A percentile compares a stretch with the other conserved stretches of the same genome.
phyloP scores from a whole-genome alignment of 2,113 vertebrate species.

The Hemibagrus wyckioides region DNA sequence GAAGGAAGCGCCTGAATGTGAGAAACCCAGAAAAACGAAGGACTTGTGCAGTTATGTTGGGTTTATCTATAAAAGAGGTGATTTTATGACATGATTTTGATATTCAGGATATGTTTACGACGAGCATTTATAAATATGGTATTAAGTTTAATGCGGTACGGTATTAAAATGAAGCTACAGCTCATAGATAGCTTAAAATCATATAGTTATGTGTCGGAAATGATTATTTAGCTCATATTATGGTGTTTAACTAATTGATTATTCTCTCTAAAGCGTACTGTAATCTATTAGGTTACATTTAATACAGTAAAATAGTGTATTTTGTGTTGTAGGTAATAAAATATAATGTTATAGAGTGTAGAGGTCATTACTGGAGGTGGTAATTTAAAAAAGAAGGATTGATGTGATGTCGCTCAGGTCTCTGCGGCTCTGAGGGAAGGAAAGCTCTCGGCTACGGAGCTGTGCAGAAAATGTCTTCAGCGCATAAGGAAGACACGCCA shows the following conservation, averaged over 20 bases:
- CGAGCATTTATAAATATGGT: neutral
- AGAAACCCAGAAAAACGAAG: constrained; percentile 42
- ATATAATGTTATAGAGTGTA: too few relatives aligned
- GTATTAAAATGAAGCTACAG: too few relatives aligned
- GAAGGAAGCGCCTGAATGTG: neutral
- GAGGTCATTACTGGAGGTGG: neutral
- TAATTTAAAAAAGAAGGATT: neutral
- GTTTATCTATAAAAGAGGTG: constrained; percentile 82
- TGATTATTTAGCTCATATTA: neutral
- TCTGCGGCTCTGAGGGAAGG: constrained; percentile 83
- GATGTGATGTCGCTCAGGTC: constrained; percentile 68
- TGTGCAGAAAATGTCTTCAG: constrained; percentile 86
- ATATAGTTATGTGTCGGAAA: neutral
- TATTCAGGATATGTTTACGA: neutral
- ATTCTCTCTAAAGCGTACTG: neutral
- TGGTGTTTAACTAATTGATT: neutral
- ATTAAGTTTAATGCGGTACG: neutral
- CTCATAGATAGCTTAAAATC: neutral
- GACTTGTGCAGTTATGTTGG: constrained; percentile 71
- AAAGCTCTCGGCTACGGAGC: constrained; percentile 80
- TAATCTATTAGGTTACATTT: too few relatives aligned
- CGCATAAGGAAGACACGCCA: constrained; percentile 80
- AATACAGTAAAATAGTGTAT: neutral
- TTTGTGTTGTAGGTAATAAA: neutral
- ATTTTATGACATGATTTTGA: fast-evolving